phyloP scores from a whole-genome alignment of 1,140 invertebrate species.

The Linepithema humile region DNA sequence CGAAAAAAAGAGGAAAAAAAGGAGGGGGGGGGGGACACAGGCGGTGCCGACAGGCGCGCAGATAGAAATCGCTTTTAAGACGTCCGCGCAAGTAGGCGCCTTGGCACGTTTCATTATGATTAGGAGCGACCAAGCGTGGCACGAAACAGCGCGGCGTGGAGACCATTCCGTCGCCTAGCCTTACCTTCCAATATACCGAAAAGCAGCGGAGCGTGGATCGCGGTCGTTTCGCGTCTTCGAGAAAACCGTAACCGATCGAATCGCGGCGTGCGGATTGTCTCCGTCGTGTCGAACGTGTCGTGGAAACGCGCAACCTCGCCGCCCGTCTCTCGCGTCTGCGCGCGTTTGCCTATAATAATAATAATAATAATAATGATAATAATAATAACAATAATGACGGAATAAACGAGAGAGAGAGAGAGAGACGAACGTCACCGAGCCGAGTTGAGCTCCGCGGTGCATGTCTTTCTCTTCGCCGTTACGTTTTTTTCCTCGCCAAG shows the following conservation, averaged over 20 bases:
- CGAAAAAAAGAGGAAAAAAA: conserved; percentile 26
- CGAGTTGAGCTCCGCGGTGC: background rate
- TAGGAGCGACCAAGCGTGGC: conserved; percentile 82
- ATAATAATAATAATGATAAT: conserved; percentile 9
- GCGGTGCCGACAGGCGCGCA: conserved; percentile 44
- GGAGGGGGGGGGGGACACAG: conserved; percentile 7
- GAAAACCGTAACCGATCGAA: conserved; percentile 41
- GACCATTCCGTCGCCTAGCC: conserved; percentile 64
- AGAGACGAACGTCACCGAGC: background rate
- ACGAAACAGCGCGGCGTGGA: conserved; percentile 60
- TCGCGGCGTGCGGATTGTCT: conserved; percentile 67
- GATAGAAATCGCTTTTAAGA: conserved; percentile 82
- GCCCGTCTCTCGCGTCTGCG: conserved; percentile 42
- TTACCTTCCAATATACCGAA: conserved; percentile 81
- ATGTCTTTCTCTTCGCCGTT: background rate
- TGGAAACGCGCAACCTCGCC: conserved; percentile 18
- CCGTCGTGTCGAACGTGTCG: conserved; percentile 47
- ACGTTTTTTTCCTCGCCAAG: conserved; percentile 30
- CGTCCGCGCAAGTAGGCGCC: conserved; percentile 78
- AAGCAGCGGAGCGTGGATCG: conserved; percentile 79
- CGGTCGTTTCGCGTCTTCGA: conserved; percentile 65
- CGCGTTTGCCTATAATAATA: conserved; percentile 58
- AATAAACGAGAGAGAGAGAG: background rate
- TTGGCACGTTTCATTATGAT: conserved; percentile 84
- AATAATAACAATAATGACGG: background rate